Conservation (phyloP, 1,140 invertebrate species). For the Drosophila trapezifrons region DNA sequence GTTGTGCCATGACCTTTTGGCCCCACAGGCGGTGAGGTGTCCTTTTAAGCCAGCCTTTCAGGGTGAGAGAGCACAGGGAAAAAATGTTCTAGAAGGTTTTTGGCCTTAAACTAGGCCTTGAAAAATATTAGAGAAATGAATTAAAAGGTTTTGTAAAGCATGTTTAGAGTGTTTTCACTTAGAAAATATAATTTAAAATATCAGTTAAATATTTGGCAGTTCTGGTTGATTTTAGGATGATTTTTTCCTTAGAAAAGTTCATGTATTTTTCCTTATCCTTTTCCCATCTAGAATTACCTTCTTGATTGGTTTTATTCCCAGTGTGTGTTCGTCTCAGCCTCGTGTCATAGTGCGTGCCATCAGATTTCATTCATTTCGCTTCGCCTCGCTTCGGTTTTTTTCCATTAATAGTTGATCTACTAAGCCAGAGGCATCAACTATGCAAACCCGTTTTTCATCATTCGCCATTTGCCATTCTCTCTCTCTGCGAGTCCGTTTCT, state of each 20-base stretch:
- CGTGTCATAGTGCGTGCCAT: conserved; percentile 45
- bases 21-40: conserved; percentile 20
- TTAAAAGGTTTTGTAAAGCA: background rate
- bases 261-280: background rate
- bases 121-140: background rate
- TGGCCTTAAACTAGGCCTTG: background rate
- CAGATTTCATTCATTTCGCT: conserved; percentile 45
- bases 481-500: background rate
- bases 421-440: conserved; percentile 72
- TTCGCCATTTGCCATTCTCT: conserved; percentile 52
- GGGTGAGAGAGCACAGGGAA: conserved; percentile 2
- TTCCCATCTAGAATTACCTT: background rate
- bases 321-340: conserved; percentile 1
- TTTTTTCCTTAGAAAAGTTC: background rate
- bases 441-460: conserved; percentile 75
- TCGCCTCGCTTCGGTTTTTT: conserved; percentile 45
- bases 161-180: background rate
- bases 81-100: no score
- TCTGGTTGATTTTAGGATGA: no score
- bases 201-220: no score
- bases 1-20: conserved; percentile 30
- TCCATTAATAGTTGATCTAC: conserved; percentile 80
- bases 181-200: no score
- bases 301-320: background rate
- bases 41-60: conserved; percentile 3